phyloP scores from a whole-genome alignment of 1,140 invertebrate species.

The Drosophila tsacasi region DNA sequence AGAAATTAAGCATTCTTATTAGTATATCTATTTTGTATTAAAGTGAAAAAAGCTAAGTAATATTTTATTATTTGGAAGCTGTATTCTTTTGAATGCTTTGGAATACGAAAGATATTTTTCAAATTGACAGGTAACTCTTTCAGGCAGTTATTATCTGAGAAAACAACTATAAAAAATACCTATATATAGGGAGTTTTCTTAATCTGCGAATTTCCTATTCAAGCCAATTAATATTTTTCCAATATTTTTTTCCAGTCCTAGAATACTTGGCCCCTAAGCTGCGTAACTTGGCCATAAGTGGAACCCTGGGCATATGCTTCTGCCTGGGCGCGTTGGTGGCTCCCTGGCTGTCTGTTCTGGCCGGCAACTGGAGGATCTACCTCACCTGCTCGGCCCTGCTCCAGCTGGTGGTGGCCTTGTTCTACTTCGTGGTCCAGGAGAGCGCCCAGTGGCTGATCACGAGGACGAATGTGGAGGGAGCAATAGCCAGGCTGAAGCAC shows the following conservation, averaged over 20 bases:
- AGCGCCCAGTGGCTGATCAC: conserved; percentile 88
- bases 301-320: conserved; percentile 87
- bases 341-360: conserved; percentile 86
- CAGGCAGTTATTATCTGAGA: no score
- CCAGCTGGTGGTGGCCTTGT: conserved; percentile 85
- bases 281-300: conserved; percentile 87
- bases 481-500: conserved; percentile 86
- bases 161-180: no score
- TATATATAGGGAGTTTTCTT: no score
- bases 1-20: background rate
- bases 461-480: conserved; percentile 86
- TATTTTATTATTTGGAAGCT: no score
- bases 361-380: conserved; percentile 86
- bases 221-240: background rate
- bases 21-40: no score
- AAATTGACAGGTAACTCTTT: no score
- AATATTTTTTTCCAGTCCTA: conserved; percentile 83
- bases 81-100: no score
- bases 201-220: background rate
- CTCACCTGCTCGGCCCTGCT: conserved; percentile 86
- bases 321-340: conserved; percentile 86
- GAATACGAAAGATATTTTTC: no score
- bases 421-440: conserved; percentile 87
- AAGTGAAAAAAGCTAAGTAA: no score
- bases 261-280: conserved; percentile 87